Evolutionary conservation across 2,888 invertebrate genomes (phyloP).

Genomic region (Oscheius sp.): DNA sequence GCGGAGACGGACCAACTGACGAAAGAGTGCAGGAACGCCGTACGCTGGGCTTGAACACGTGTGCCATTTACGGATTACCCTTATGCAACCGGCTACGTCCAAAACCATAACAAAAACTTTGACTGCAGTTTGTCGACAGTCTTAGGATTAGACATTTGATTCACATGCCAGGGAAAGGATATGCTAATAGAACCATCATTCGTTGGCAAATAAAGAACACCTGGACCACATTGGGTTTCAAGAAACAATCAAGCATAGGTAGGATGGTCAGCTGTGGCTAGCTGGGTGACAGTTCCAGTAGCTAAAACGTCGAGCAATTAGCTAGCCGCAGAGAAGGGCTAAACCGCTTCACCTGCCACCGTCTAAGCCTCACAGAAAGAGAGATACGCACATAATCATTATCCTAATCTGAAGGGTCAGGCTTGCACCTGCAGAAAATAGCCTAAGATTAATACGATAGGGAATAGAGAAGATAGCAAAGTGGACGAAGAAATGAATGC

Average conservation of each 20-base stretch:
- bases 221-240: background rate
- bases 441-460: too few relatives aligned
- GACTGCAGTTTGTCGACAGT: background rate
- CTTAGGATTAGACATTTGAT: background rate
- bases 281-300: background rate
- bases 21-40: conserved; percentile 28
- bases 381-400: too few relatives aligned
- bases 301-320: conserved; percentile 6
- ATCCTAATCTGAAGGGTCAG: too few relatives aligned
- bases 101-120: background rate
- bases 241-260: background rate
- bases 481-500: too few relatives aligned
- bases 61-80: conserved; percentile 28
- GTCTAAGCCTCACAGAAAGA: too few relatives aligned
- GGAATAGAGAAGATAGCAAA: too few relatives aligned
- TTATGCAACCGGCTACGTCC: conserved; percentile 15
- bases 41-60: conserved; percentile 16
- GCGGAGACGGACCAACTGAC: conserved; percentile 27
- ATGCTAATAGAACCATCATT: conserved; percentile 1
- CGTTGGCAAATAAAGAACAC: conserved; percentile 19
- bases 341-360: conserved; percentile 19
- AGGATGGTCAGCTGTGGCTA: background rate
- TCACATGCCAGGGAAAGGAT: background rate
- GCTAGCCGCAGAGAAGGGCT: background rate
- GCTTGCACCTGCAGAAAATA: too few relatives aligned